Evolutionary conservation across 2,113 vertebrate species (phyloP).

Genomic region (Indicator maculatus): DNA sequence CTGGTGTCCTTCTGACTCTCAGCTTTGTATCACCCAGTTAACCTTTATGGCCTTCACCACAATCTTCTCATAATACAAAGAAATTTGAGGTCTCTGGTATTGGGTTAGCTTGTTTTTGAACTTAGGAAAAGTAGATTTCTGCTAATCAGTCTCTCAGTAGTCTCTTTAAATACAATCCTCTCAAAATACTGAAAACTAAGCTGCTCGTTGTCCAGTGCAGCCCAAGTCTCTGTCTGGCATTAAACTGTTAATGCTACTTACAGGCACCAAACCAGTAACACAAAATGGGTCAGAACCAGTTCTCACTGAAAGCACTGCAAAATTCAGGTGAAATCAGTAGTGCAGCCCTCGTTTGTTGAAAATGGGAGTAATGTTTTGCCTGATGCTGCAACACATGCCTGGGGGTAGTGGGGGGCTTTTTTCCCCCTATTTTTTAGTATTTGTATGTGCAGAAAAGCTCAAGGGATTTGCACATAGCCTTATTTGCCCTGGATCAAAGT

Average conservation of each 20-base stretch:
- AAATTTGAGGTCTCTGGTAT: background rate
- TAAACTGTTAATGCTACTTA: constrained; percentile 60
- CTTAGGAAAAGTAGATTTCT: constrained; percentile 15
- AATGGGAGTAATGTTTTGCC: background rate
- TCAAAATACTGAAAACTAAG: constrained; percentile 45
- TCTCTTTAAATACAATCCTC: constrained; percentile 27
- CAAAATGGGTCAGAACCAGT: constrained; percentile 11
- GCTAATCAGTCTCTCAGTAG: background rate
- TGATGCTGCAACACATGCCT: background rate
- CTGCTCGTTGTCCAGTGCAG: constrained; percentile 22
- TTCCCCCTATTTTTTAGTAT: background rate
- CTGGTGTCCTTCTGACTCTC: background rate
- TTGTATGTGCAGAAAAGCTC: background rate
- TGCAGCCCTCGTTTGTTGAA: background rate
- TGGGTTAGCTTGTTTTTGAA: background rate
- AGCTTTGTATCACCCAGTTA: background rate
- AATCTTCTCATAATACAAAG: background rate
- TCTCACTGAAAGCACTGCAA: background rate
- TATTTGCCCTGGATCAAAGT: background rate
- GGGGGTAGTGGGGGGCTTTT: background rate
- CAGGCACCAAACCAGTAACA: background rate
- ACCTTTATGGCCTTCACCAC: background rate
- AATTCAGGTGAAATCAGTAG: background rate
- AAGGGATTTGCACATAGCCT: background rate
- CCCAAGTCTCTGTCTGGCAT: background rate